A percentile compares a stretch with the other conserved stretches of the same genome.
phyloP scores from a whole-genome alignment of 2,888 invertebrate species.

The Diaperis boleti region DNA sequence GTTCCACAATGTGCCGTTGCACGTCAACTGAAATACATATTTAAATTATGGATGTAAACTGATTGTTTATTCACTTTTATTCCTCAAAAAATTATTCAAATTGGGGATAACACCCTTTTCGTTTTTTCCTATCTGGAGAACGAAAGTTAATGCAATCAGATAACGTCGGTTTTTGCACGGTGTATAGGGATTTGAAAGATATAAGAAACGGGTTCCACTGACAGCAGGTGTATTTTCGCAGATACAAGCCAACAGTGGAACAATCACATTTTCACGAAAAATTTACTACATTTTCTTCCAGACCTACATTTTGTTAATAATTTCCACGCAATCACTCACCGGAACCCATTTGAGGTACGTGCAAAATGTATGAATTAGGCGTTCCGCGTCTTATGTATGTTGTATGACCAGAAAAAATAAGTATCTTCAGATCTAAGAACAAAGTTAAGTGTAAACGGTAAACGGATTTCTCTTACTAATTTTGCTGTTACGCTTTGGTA shows the following conservation, averaged over 20 bases:
- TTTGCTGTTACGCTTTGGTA: too few relatives aligned
- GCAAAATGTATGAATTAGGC: conserved; percentile 34
- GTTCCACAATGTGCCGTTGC: background rate
- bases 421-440: too few relatives aligned
- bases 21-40: conserved; percentile 20
- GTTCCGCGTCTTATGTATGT: background rate
- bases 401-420: background rate
- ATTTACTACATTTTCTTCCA: conserved; percentile 31
- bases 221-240: conserved; percentile 37
- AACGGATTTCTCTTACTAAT: too few relatives aligned
- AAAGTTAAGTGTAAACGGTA: too few relatives aligned
- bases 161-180: conserved; percentile 24
- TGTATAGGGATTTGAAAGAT: conserved; percentile 26
- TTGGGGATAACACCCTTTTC: conserved; percentile 23
- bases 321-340: conserved; percentile 41
- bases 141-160: conserved; percentile 30
- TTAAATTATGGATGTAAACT: conserved; percentile 18
- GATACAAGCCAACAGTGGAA: conserved; percentile 33
- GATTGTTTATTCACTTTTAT: conserved; percentile 16
- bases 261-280: conserved; percentile 38
- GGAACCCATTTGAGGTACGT: conserved; percentile 26
- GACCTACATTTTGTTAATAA: conserved; percentile 36
- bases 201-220: conserved; percentile 31
- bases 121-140: conserved; percentile 20
- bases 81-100: conserved; percentile 25